Evolutionary conservation across 2,888 invertebrate species (phyloP).

Genomic region (Brachyopa scutellaris): DNA sequence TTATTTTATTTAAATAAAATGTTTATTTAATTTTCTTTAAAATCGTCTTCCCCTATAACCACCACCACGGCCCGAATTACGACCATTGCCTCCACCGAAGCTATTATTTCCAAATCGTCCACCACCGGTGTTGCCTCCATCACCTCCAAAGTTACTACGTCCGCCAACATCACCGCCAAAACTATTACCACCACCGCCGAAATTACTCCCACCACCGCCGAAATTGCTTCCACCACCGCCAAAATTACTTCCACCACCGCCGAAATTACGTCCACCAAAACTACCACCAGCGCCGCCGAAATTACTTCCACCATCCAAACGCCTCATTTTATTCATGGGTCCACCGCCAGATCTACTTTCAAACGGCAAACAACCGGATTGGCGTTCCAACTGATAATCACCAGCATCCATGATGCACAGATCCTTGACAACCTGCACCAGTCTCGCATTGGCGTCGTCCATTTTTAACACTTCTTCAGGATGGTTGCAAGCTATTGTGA

Average conservation of each 20-base stretch:
- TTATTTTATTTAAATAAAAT: slow-evolving; percentile 3
- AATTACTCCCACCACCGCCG: slow-evolving; percentile 69
- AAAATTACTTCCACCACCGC: slow-evolving; percentile 71
- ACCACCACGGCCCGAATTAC: background rate
- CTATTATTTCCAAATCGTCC: slow-evolving; percentile 47
- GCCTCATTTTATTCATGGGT: slow-evolving; percentile 74
- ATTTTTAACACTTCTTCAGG: slow-evolving; percentile 88
- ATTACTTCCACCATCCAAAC: slow-evolving; percentile 67
- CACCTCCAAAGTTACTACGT: slow-evolving; percentile 71
- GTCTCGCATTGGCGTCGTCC: slow-evolving; percentile 80
- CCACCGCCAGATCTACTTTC: slow-evolving; percentile 76
- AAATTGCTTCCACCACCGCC: slow-evolving; percentile 71
- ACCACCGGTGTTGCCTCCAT: too few relatives aligned
- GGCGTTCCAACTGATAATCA: slow-evolving; percentile 86
- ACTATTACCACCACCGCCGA: slow-evolving; percentile 41
- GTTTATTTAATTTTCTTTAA: slow-evolving; percentile 47
- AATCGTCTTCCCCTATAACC: slow-evolving; percentile 58
- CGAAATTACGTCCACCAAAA: slow-evolving; percentile 67
- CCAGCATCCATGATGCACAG: slow-evolving; percentile 91
- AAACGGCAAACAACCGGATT: slow-evolving; percentile 79
- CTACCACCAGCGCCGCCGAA: slow-evolving; percentile 73
- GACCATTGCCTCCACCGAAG: slow-evolving; percentile 21
- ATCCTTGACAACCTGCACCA: slow-evolving; percentile 87
- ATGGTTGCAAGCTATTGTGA: slow-evolving; percentile 89
- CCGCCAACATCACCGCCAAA: slow-evolving; percentile 73